Percentiles rank a stretch among this genome's conserved stretches.
Evolutionary conservation across 64 coral and sea anemone genomes (phyloP).

Genomic region (Dendrophyllia cribrosa): DNA sequence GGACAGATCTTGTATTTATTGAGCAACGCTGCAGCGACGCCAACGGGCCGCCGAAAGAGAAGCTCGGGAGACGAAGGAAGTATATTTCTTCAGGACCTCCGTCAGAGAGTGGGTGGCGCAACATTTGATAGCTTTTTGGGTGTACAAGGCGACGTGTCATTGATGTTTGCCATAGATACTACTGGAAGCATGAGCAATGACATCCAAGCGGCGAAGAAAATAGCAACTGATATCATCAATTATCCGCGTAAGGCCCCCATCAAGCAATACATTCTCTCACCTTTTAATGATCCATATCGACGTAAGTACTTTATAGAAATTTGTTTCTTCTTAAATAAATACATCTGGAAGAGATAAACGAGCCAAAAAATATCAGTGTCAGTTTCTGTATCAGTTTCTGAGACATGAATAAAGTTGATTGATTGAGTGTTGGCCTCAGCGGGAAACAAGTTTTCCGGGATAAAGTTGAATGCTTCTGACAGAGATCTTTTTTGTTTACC

Average conservation of each 20-base stretch:
- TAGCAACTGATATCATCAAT: slow-evolving; percentile 54
- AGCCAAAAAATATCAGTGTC: too few species aligned
- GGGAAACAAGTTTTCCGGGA: too few species aligned
- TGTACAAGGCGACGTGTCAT: slow-evolving; percentile 47
- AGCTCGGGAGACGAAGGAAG: not conserved
- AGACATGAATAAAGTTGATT: too few species aligned
- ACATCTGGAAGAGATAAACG: too few species aligned
- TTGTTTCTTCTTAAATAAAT: too few species aligned
- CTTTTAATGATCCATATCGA: slow-evolving; percentile 54
- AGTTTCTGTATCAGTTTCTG: too few species aligned
- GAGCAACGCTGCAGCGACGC: not conserved
- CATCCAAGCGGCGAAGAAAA: slow-evolving; percentile 28
- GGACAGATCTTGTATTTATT: slow-evolving; percentile 17
- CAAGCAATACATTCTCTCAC: slow-evolving; percentile 26
- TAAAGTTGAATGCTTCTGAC: too few species aligned
- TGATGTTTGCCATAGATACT: slow-evolving; percentile 73
- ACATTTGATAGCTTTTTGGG: slow-evolving; percentile 53
- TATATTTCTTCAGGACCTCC: slow-evolving; percentile 15
- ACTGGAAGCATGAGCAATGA: slow-evolving; percentile 63
- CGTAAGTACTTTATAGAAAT: too few species aligned
- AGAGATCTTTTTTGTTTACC: too few species aligned
- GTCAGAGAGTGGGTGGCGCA: not conserved
- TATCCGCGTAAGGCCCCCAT: slow-evolving; percentile 3
- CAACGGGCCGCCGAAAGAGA: not conserved
- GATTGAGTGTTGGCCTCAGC: too few species aligned